Conservation (phyloP, 2,113 vertebrate genomes). For the Crotophaga sulcirostris region DNA sequence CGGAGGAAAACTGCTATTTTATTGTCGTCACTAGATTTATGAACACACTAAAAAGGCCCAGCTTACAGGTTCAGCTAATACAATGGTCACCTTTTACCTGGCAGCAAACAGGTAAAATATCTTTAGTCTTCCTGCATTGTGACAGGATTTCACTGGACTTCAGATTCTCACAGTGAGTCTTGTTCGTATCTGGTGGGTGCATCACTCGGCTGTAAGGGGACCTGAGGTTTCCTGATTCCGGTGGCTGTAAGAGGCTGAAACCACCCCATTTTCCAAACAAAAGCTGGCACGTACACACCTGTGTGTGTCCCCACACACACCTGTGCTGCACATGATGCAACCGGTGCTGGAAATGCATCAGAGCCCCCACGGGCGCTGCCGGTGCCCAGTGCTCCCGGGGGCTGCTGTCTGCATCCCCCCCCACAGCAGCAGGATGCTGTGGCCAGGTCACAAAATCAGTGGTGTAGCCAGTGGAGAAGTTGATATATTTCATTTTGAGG, state of each 20-base stretch:
- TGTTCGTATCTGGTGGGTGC: not conserved
- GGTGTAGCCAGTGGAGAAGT: not conserved
- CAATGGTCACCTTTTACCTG: not conserved
- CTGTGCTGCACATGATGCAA: conserved; percentile 53
- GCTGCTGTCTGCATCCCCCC: not conserved
- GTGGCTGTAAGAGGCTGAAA: not conserved
- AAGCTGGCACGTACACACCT: not conserved
- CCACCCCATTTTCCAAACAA: not conserved
- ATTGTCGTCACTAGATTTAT: not conserved
- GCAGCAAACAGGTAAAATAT: not conserved
- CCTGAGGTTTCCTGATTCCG: not conserved
- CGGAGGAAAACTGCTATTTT: not conserved
- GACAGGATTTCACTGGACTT: not conserved
- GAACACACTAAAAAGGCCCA: not conserved
- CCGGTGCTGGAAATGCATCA: conserved; percentile 63
- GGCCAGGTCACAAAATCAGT: not conserved
- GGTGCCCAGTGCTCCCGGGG: not conserved
- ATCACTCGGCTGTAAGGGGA: not conserved
- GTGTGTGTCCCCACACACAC: accelerated
- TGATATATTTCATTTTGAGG: not conserved
- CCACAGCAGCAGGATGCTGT: not conserved
- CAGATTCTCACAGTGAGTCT: not conserved
- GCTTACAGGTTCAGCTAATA: not conserved
- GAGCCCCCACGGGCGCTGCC: not conserved
- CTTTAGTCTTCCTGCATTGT: not conserved